Evolutionary conservation across 1,140 invertebrate genomes (phyloP).

Genomic region (Cheumatopsyche charites): DNA sequence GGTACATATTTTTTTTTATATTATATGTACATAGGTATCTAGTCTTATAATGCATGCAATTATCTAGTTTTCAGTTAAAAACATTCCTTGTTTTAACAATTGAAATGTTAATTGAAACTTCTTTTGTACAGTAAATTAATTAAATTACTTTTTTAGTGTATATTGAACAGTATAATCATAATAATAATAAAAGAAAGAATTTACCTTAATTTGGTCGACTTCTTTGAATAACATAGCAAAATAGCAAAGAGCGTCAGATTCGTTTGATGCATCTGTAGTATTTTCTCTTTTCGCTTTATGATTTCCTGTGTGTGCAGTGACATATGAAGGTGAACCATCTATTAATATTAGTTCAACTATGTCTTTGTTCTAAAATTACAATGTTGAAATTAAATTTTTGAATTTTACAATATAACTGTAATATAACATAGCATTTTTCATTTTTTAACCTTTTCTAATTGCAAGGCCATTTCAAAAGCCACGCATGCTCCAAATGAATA

Average conservation of each 20-base stretch:
- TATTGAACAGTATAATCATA: too few species aligned
- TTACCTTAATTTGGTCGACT: conserved; percentile 74
- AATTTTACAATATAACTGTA: too few species aligned
- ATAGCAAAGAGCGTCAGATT: conserved; percentile 77
- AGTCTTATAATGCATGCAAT: too few species aligned
- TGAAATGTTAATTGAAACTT: too few species aligned
- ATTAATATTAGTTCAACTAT: conserved; percentile 76
- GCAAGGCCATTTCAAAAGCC: conserved; percentile 90
- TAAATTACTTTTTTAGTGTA: too few species aligned
- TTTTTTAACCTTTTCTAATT: conserved; percentile 69
- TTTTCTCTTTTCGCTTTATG: conserved; percentile 64
- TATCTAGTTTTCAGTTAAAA: too few species aligned
- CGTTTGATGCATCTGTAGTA: conserved; percentile 58
- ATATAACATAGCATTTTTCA: neutral
- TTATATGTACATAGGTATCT: too few species aligned
- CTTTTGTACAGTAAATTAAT: too few species aligned
- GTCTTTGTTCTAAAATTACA: conserved; percentile 59
- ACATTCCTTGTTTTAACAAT: too few species aligned
- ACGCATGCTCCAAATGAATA: conserved; percentile 95
- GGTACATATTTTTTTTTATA: too few species aligned
- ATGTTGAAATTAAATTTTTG: neutral
- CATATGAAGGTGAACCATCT: conserved; percentile 91
- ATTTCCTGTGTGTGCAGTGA: conserved; percentile 77
- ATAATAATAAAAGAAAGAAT: neutral
- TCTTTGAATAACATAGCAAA: conserved; percentile 83